Evolutionary conservation across 2,113 vertebrate genomes (phyloP).

Genomic region (Gopherus evgoodei): DNA sequence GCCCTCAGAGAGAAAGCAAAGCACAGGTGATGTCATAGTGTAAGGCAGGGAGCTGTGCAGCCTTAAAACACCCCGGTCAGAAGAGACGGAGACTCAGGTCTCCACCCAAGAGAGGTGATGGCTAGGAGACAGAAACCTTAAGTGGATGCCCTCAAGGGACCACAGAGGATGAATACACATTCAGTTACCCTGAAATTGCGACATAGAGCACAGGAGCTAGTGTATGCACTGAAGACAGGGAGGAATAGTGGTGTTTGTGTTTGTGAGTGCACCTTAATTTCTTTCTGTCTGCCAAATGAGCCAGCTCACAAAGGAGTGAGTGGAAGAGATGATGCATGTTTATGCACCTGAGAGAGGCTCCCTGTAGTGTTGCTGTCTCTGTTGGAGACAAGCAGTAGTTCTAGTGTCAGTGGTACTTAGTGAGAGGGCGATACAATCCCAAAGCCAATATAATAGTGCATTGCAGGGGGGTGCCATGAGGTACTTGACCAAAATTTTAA

Average conservation of each 20-base stretch:
- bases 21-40: no score
- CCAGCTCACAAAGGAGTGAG: neutral
- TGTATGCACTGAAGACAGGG: neutral
- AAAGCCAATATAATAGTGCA: neutral
- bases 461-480: neutral
- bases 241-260: neutral
- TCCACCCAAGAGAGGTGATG: no score
- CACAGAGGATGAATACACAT: no score
- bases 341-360: neutral
- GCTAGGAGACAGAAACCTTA: no score
- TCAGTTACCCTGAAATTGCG: neutral
- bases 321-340: neutral
- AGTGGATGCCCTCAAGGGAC: no score
- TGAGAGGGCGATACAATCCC: neutral
- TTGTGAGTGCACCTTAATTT: rapidly evolving
- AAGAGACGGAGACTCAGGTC: no score
- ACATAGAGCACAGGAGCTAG: neutral
- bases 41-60: no score
- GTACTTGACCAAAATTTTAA: neutral
- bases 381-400: neutral
- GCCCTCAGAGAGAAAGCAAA: no score
- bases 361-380: neutral
- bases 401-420: neutral
- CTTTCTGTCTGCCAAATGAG: rapidly evolving
- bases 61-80: no score